A percentile compares a stretch with the other conserved stretches of the same genome.
phyloP scores from a whole-genome alignment of 2,113 vertebrate species.

The Nothocercus nigrocapillus region DNA sequence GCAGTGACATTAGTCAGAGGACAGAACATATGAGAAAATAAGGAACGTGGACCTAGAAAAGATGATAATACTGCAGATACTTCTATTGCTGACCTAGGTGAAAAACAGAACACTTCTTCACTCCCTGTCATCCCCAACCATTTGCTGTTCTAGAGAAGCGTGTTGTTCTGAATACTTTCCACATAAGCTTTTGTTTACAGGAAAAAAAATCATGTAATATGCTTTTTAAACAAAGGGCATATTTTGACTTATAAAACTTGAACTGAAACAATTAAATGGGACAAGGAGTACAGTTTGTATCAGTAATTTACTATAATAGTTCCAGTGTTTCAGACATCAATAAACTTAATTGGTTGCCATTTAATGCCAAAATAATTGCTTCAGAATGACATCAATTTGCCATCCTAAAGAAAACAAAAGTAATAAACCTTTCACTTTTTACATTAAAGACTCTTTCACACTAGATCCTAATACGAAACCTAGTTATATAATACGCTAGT shows the following conservation, averaged over 20 bases:
- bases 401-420: neutral
- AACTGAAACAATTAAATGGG: conserved; percentile 25
- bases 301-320: neutral
- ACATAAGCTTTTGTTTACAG: neutral
- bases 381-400: conserved; percentile 32
- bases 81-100: neutral
- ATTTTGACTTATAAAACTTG: conserved; percentile 17
- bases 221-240: neutral
- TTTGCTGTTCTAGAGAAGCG: neutral
- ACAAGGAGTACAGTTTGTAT: neutral
- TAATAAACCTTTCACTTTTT: conserved; percentile 34
- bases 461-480: neutral
- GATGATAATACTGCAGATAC: neutral
- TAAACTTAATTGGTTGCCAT: conserved; percentile 3
- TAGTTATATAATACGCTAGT: neutral
- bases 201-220: neutral
- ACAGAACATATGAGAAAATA: neutral
- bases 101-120: neutral
- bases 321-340: conserved; percentile 19
- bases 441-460: neutral
- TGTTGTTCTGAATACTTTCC: neutral
- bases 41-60: neutral
- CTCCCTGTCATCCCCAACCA: neutral
- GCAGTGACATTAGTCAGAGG: neutral
- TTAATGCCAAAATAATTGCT: conserved; percentile 50